Conservation (phyloP, 1,140 invertebrate genomes). For the Trichonephila inaurata region DNA sequence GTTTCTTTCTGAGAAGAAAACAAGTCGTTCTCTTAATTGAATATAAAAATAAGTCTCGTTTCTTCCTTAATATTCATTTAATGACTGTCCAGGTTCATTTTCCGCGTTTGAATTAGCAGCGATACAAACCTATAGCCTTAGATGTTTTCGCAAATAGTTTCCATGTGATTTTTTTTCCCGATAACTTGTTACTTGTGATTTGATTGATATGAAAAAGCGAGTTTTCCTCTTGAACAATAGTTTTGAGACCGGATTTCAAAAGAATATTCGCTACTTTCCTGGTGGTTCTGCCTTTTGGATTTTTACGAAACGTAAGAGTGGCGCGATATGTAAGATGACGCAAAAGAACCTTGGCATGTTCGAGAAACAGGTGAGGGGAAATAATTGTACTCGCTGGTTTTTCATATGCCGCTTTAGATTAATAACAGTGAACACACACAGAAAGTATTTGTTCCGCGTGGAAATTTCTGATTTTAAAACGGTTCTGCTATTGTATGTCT, state of each 20-base stretch:
- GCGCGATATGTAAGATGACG: constrained; percentile 16
- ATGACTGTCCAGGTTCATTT: not conserved
- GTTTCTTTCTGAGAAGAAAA: too few relatives aligned
- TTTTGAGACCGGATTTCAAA: not conserved
- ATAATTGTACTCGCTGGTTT: not conserved
- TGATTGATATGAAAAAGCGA: not conserved
- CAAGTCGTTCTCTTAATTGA: too few relatives aligned
- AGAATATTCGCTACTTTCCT: not conserved
- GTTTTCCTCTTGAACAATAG: constrained; percentile 10
- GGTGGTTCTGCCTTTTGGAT: not conserved
- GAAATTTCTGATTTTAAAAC: not conserved
- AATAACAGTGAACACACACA: not conserved
- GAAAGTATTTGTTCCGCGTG: not conserved
- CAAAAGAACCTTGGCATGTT: constrained; percentile 11
- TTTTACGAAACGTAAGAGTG: constrained; percentile 4
- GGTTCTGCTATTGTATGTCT: not conserved
- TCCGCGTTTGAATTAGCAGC: not conserved
- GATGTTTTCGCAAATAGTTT: not conserved
- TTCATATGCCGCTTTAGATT: constrained; percentile 5
- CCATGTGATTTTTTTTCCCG: not conserved
- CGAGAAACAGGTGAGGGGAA: constrained; percentile 26
- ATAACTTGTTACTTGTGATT: not conserved
- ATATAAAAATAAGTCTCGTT: too few relatives aligned
- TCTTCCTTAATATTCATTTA: not conserved
- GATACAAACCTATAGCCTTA: not conserved